Evolutionary conservation across 2,888 invertebrate genomes (phyloP), one percentile per base, ranked within the genome.

Genomic region (Epsilonema sp.): DNA sequence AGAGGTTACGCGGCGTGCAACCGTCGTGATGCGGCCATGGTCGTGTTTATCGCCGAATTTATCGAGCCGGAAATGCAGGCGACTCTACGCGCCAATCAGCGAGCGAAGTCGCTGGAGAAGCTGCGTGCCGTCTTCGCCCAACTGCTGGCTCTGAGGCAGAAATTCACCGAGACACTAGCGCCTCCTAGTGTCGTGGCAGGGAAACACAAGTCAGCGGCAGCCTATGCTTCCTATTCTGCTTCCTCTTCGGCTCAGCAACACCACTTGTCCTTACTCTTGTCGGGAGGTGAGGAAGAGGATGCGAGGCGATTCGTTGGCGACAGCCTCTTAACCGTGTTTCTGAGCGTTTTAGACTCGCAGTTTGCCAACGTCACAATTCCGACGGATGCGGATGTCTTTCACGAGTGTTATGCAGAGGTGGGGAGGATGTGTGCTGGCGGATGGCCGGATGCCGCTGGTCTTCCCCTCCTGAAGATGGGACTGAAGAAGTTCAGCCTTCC

Each of bases 301-400:
- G 42, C 44, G 3, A 4, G 5, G 16, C n/a, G 19, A 11, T 48
- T 48, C 36, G 13, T 48, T 24, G 11, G 22, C 20, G 48, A 48
- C 16, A 36, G 24, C 24, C 20, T 48, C 8, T 23, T 48, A 38
- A 48, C 48, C n/a, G 3, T 16, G 16, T 38, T 48, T 8, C 22
- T 48, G 26, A 46, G 44, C 26, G 19, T 37, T 31, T 51, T 61
- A 38, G 61, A 61, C 43, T 54, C 11, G 19, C 36, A 22, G 13
- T 52, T 59, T 50, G 49, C 49, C n/a, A 45, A 51, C 5, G 54
- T 59, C 19, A 48, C 54, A 5, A 53, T 58, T 4, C 57, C 58
- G 4, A 53, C 49, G 24, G 58, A 60, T 47, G 52, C 54, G 13
- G 50, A 49, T 2, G 45, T 55, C n/a, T 60, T 60, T 43, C 57